Conservation (phyloP, 1,140 invertebrate genomes). For the Pristionchus pacificus region DNA sequence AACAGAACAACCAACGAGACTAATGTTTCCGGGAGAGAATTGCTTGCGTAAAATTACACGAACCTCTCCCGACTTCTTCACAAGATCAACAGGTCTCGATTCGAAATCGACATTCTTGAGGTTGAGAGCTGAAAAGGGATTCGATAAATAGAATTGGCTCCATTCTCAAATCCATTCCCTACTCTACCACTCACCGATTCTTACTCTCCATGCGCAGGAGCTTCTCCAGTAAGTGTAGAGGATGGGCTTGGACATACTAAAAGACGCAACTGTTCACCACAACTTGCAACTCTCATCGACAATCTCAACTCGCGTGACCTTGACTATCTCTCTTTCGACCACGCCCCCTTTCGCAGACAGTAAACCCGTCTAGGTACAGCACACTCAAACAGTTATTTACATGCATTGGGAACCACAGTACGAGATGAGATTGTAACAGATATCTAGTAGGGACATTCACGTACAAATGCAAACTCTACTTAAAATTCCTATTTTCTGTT, state of each 20-base stretch:
- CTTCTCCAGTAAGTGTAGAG: background rate
- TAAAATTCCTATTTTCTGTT: too few relatives aligned
- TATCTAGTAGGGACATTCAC: too few relatives aligned
- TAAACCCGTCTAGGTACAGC: background rate
- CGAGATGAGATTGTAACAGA: background rate
- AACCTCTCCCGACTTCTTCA: background rate
- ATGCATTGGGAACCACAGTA: background rate
- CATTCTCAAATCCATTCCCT: background rate
- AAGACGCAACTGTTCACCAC: background rate
- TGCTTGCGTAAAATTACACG: background rate
- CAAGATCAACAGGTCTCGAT: background rate
- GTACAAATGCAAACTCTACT: too few relatives aligned
- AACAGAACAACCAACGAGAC: background rate
- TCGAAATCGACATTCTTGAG: background rate
- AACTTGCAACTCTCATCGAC: background rate
- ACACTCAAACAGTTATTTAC: background rate
- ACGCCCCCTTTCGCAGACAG: too few relatives aligned
- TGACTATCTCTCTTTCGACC: too few relatives aligned
- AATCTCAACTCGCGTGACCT: background rate
- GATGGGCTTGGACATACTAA: background rate
- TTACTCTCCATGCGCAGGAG: background rate
- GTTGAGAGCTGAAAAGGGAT: background rate
- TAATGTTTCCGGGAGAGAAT: background rate
- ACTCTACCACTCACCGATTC: background rate
- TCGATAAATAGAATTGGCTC: background rate